Base-by-base conservation (phyloP, 2,888 invertebrate genomes). In the Ormia ochracea region DNA sequence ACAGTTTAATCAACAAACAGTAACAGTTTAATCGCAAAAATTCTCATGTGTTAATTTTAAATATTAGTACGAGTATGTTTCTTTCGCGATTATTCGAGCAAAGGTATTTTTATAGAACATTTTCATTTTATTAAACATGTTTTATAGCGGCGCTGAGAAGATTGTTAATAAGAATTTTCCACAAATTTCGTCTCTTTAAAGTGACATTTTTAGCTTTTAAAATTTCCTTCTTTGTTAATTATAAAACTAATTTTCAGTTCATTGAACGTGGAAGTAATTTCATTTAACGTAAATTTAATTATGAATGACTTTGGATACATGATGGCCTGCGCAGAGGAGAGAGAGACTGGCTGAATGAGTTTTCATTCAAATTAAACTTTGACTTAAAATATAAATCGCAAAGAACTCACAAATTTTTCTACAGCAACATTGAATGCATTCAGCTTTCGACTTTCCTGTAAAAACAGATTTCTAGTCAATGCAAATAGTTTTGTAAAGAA, bases 401-500 rank as follows among this genome's bases (percentile, higher is more conserved):
- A 23, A 56, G 45, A 23, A 33, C 43, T 68, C 12, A 14, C n/a
- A 43, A n/a, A 43, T 31, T 33, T 63, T 33, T 63, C 14, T 21
- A 7, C 12, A 43, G 12, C 26, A 17, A 26, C 2, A n/a, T n/a
- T n/a, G n/a, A 6, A 1, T 6, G 19, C 19, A 17, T 41, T 14
- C 17, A 5, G 19, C 9, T 41, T 41, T 41, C 9, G 10, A 19
- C 17, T 43, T 43, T 41, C 41, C 10, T 54, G n/a, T 38, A 6
- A 43, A 54, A 56, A 31, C 19, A n/a, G n/a, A 43, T 68, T 68
- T n/a, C 59, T 45, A 36, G 52, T 76, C 61, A 63, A 76, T 63
- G 52, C 69, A 63, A 76, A 63, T 61, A 56, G 61, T 54, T 76
- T 76, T 72, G 52, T 17, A 45, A 68, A 43, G 33, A 43, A 56